phyloP scores from a whole-genome alignment of 1,140 invertebrate species.

The Tetramorium alpestre region DNA sequence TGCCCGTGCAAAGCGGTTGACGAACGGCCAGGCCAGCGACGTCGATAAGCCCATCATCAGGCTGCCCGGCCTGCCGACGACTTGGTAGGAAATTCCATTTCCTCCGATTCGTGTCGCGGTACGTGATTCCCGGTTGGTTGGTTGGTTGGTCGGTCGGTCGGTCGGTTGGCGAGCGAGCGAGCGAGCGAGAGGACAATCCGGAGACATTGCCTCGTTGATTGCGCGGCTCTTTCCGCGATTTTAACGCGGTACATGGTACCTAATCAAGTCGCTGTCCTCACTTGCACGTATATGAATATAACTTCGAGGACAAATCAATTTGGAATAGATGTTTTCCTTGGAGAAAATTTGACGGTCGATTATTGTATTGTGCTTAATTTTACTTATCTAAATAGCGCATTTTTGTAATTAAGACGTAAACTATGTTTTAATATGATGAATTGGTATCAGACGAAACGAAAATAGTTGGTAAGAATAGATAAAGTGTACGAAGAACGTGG shows the following conservation, averaged over 20 bases:
- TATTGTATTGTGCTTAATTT: background rate
- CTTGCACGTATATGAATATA: background rate
- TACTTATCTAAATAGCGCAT: background rate
- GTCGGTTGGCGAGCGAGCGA: background rate
- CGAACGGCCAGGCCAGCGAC: constrained; percentile 65
- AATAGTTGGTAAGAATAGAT: constrained; percentile 5
- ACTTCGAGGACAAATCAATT: background rate
- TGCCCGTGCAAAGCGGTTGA: constrained; percentile 55
- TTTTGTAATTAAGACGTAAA: background rate
- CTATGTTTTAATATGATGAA: background rate
- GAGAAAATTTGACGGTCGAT: background rate
- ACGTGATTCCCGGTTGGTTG: constrained; percentile 55
- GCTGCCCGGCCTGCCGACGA: constrained; percentile 71
- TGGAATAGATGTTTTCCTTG: background rate
- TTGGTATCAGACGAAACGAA: background rate
- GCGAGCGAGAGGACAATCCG: constrained; percentile 47
- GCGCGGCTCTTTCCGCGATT: constrained; percentile 35
- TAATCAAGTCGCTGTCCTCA: background rate
- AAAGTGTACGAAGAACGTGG: background rate
- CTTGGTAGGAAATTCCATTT: constrained; percentile 81
- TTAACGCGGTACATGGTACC: constrained; percentile 3
- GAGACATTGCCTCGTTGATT: constrained; percentile 29
- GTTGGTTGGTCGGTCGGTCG: background rate
- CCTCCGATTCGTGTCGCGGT: constrained; percentile 75
- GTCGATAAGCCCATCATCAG: constrained; percentile 80